Conservation (phyloP, 2,888 invertebrate species). For the Eilema depressum region DNA sequence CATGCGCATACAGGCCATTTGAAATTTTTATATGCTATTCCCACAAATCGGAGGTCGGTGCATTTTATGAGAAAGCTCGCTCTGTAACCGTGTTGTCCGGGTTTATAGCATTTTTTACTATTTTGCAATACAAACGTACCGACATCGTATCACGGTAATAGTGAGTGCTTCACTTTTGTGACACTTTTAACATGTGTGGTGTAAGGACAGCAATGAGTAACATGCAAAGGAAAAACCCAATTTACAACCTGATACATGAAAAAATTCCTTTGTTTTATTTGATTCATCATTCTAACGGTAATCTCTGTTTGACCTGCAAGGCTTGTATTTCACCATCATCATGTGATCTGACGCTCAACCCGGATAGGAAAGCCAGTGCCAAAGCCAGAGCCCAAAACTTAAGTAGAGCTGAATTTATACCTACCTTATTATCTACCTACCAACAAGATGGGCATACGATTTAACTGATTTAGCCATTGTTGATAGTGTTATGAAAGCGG, state of each 20-base stretch:
- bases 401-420: too few relatives aligned
- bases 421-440: too few relatives aligned
- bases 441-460: not conserved
- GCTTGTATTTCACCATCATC: too few relatives aligned
- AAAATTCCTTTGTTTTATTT: not conserved
- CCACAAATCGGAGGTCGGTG: slow-evolving; percentile 80
- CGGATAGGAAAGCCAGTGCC: not conserved
- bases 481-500: not conserved
- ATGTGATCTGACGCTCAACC: not conserved
- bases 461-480: not conserved
- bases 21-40: slow-evolving; percentile 83
- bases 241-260: not conserved
- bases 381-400: not conserved
- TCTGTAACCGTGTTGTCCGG: slow-evolving; percentile 59
- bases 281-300: not conserved
- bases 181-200: not conserved
- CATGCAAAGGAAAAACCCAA: not conserved
- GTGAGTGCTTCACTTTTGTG: not conserved
- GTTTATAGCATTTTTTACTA: slow-evolving; percentile 52
- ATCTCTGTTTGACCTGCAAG: too few relatives aligned
- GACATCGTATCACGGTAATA: slow-evolving; percentile 24
- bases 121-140: slow-evolving; percentile 41
- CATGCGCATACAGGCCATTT: slow-evolving; percentile 75
- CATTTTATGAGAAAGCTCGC: slow-evolving; percentile 74
- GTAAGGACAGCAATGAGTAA: not conserved